Base-by-base conservation (phyloP, 2,888 invertebrate genomes). In the Drosophila anomalata region DNA sequence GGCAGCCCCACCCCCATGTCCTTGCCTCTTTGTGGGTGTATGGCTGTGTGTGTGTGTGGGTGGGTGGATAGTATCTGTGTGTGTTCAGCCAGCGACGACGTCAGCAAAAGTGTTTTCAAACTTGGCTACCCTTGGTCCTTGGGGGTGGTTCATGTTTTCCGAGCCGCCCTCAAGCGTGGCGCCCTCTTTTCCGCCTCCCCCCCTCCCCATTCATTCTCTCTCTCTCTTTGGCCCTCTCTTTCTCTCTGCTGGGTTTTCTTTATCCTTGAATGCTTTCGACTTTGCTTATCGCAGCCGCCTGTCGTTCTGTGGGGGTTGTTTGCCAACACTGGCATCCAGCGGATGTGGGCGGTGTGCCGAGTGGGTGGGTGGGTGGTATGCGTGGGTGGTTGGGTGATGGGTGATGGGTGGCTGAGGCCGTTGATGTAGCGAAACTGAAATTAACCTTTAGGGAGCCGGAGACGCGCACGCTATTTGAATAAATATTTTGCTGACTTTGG, bases 401-500 rank as follows among this genome's bases (percentile, higher is more conserved):
- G 22, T 12, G 55, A 20, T 11, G 52, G 54, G 22, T 12, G 55
- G 24, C 54, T 39, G 52, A 54, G 69, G 53, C 73, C 62, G 47
- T 76, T 54, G 68, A 58, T 77, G 69, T 58, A 60, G 65, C 80
- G 66, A 79, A 82, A 68, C 75, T 80, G 81, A 90, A 90, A 89
- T 90, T 89, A 90, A 90, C 90, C 87, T 87, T 87, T 78, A 68
- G 83, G 79, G 78, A 82, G 77, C 65, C 44, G 46, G 51, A 44
- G 57, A 44, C 39, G 57, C 68, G 76, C 73, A 87, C 82, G 87
- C 86, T 80, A 90, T 90, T 90, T 89, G 87, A 90, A 90, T 89
- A 90, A 88, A 90, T 89, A 89, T 89, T 89, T 79, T 89, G 88
- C 89, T 89, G 85, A 86, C 89, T 85, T 82, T 73, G 77, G 77